phyloP scores from a whole-genome alignment of 2,113 vertebrate species.

The Thamnophis sirtalis region DNA sequence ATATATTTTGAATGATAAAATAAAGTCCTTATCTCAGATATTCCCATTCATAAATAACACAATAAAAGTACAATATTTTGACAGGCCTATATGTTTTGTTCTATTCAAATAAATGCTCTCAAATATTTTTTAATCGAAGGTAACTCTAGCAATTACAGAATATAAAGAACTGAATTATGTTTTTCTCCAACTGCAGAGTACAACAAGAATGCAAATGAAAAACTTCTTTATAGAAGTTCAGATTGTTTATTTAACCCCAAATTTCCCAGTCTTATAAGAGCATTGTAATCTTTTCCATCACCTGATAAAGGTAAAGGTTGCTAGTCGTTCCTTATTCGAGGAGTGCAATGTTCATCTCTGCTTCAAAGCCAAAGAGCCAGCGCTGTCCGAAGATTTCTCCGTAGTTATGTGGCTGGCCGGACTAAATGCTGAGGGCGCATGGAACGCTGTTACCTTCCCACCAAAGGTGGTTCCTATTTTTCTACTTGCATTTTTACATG shows the following conservation, averaged over 20 bases:
- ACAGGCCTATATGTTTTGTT: not conserved
- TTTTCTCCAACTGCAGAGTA: not conserved
- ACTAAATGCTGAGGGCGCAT: too few relatives aligned
- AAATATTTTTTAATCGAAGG: not conserved
- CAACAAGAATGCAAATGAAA: not conserved
- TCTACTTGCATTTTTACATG: too few relatives aligned
- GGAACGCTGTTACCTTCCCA: too few relatives aligned
- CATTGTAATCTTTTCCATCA: not conserved
- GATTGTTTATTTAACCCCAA: not conserved
- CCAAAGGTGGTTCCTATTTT: too few relatives aligned
- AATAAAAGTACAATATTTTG: not conserved
- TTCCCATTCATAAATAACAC: not conserved
- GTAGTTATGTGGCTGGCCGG: too few relatives aligned
- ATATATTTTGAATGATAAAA: not conserved
- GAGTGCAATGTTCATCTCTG: too few relatives aligned
- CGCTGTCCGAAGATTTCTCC: too few relatives aligned
- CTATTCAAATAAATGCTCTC: not conserved
- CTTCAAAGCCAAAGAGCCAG: too few relatives aligned
- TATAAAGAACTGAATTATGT: not conserved
- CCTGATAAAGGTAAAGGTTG: not conserved
- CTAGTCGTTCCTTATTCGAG: too few relatives aligned
- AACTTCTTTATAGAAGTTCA: not conserved
- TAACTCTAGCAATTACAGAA: not conserved
- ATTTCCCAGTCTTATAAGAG: too few relatives aligned
- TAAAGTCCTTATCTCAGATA: not conserved